Evolutionary conservation across 2,888 invertebrate genomes (phyloP).

Genomic region (Epirrhoe tristata): DNA sequence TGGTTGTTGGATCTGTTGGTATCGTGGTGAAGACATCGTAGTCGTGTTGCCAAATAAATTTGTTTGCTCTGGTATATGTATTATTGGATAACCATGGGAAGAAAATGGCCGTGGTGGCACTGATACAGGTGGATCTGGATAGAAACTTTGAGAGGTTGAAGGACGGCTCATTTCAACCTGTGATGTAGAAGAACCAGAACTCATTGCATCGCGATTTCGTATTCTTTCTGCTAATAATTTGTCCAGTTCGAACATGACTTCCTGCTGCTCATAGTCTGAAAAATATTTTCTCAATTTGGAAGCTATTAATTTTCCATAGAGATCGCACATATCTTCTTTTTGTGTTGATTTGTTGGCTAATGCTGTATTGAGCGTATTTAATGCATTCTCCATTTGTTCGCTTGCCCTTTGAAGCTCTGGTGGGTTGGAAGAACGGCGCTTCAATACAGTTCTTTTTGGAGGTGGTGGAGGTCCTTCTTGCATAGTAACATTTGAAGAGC

Average conservation of each 20-base stretch:
- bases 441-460: conserved; percentile 27
- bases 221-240: conserved; percentile 17
- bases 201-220: conserved; percentile 14
- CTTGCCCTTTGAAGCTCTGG: conserved; percentile 31
- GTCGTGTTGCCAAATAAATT: conserved; percentile 18
- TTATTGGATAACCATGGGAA: conserved; percentile 25
- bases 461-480: conserved; percentile 25
- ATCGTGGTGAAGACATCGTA: conserved; percentile 24
- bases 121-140: conserved; percentile 28
- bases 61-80: conserved; percentile 27
- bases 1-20: conserved; percentile 27
- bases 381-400: conserved; percentile 27
- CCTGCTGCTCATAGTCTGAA: conserved; percentile 14
- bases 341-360: conserved; percentile 27
- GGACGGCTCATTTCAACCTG: conserved; percentile 22
- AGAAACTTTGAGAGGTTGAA: conserved; percentile 27
- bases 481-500: conserved; percentile 27
- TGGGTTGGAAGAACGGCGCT: conserved; percentile 30
- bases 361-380: conserved; percentile 16
- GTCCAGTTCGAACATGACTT: conserved; percentile 15
- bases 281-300: conserved; percentile 28
- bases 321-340: conserved; percentile 29
- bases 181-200: conserved; percentile 27
- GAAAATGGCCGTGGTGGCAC: conserved; percentile 26
- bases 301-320: conserved; percentile 29